Evolutionary conservation across 2,888 invertebrate genomes (phyloP), one percentile per base, ranked within the genome.

Genomic region (Steinernema hermaphroditum): DNA sequence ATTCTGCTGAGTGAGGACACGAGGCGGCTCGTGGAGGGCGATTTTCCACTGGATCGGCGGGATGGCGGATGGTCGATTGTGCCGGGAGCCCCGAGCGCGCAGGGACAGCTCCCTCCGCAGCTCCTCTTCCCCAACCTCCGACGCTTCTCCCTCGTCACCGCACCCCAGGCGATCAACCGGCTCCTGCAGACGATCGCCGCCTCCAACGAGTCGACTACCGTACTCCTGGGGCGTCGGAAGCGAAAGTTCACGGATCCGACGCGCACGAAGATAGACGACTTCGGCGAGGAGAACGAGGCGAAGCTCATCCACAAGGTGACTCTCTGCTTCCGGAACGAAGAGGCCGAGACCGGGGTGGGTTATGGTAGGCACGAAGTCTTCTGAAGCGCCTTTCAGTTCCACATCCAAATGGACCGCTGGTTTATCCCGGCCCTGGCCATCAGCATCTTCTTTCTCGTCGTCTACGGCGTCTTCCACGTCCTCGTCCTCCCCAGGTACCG

Each of bases 361-460:
- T 37, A 37, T 19, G 24, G 24, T 14, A 41, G 37, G 1, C 69
- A 4, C 4, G 41, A 24, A 2, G 8, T 24, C 8, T 27, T 68
- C 32, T 37, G 71, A n/a, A n/a, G n/a, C n/a, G n/a, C n/a, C n/a
- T n/a, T 76, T 41, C 70, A 78, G 75, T 85, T 80, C 72, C 83
- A 85, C 72, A 79, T 81, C 43, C 83, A 85, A 73, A 82, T 84
- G 74, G 85, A 85, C 73, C 80, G 83, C 50, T 85, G 85, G 83
- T 82, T 85, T 70, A 85, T 85, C 49, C 85, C 85, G 12, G 85
- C 83, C 0, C 73, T 85, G 1, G 81, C 85, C 16, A 83, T 83
- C 22, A 80, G 80, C 44, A 84, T 85, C 32, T 81, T 85, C 73
- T 85, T 85, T 71, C 76, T 85, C 37, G 82, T 84, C 16, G 76